phyloP scores from a whole-genome alignment of 2,888 invertebrate species.

The Enchytraeus crypticus region DNA sequence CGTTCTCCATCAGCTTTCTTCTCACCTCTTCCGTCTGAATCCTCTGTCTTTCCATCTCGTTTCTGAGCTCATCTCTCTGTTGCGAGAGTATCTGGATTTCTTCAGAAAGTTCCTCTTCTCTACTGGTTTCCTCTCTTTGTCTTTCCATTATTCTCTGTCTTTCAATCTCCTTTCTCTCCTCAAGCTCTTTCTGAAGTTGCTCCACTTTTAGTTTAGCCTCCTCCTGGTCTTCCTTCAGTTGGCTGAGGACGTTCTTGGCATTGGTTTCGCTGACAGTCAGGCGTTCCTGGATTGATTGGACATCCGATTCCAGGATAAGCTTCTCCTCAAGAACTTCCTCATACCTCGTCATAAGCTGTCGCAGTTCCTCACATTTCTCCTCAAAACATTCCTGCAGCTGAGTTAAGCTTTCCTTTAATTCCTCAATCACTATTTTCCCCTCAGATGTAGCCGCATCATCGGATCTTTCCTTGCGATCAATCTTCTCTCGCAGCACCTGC shows the following conservation, averaged over 20 bases:
- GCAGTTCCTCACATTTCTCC: background rate
- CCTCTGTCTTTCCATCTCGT: conserved; percentile 3
- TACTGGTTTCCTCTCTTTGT: background rate
- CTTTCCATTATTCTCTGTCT: no score
- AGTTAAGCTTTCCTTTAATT: background rate
- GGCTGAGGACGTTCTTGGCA: background rate
- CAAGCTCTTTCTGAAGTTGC: background rate
- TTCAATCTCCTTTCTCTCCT: background rate
- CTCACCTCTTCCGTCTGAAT: conserved; percentile 3
- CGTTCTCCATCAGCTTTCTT: conserved; percentile 5
- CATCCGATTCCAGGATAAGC: background rate
- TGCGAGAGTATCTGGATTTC: background rate
- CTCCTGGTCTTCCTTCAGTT: conserved; percentile 1
- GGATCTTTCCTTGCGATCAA: background rate
- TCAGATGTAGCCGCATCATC: background rate
- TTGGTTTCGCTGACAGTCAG: background rate
- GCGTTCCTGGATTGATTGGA: background rate
- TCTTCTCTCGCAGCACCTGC: background rate
- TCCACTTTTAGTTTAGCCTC: background rate
- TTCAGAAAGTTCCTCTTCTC: conserved; percentile 1
- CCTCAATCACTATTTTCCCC: background rate
- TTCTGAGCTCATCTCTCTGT: background rate
- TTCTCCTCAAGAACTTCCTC: background rate
- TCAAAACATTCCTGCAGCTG: background rate
- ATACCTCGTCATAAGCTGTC: background rate